Evolutionary conservation across 92 coral and sea anemone genomes (phyloP).

Genomic region (Montipora capitata): DNA sequence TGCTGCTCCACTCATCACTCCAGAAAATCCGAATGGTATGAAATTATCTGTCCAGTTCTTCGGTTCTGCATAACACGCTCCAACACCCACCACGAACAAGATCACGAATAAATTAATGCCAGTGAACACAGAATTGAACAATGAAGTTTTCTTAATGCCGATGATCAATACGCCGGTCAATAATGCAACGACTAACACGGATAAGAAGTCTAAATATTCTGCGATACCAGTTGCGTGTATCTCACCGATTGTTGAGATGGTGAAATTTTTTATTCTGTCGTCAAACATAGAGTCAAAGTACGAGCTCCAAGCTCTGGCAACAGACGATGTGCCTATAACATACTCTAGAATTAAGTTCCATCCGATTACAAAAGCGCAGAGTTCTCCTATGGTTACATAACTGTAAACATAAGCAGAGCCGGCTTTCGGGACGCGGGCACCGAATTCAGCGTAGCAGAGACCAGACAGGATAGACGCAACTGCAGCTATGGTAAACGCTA

Average conservation of each 20-base stretch:
- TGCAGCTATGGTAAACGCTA: slow-evolving; percentile 90
- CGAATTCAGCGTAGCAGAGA: slow-evolving; percentile 98
- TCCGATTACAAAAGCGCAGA: slow-evolving; percentile 94
- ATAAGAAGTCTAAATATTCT: slow-evolving; percentile 88
- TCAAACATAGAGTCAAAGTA: slow-evolving; percentile 87
- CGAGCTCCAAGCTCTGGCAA: slow-evolving; percentile 92
- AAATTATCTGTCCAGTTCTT: slow-evolving; percentile 89
- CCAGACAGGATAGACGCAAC: slow-evolving; percentile 89
- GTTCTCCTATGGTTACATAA: slow-evolving; percentile 94
- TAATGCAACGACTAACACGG: slow-evolving; percentile 57
- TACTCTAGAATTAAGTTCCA: slow-evolving; percentile 96
- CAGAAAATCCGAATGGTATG: slow-evolving; percentile 87
- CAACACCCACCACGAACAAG: slow-evolving; percentile 73
- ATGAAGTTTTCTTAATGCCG: slow-evolving; percentile 89
- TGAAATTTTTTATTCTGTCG: slow-evolving; percentile 79
- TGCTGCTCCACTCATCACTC: slow-evolving; percentile 95
- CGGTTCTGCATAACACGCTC: slow-evolving; percentile 80
- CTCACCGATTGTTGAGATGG: slow-evolving; percentile 76
- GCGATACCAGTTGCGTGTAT: slow-evolving; percentile 73
- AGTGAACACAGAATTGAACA: slow-evolving; percentile 84
- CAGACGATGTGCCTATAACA: slow-evolving; percentile 92
- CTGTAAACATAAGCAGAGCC: slow-evolving; percentile 98
- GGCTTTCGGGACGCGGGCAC: slow-evolving; percentile 97
- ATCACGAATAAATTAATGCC: slow-evolving; percentile 81
- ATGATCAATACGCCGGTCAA: slow-evolving; percentile 69